These are phyloP conservation scores for Ostrea denselamellosa DNA, from an alignment of 1,140 invertebrate species.

Conservation along the genomic window DNA sequence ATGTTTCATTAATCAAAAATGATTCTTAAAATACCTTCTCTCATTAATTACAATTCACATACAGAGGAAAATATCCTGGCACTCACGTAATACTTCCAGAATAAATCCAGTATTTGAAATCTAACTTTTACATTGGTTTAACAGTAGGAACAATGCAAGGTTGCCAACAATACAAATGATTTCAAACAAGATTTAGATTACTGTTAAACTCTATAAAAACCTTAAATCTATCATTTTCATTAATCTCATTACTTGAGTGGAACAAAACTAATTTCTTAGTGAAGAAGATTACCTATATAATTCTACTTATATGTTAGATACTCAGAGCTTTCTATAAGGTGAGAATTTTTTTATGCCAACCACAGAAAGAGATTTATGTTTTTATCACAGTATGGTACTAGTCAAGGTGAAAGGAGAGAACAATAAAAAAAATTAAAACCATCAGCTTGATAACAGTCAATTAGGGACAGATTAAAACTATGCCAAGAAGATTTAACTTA, in stretches of 20 bases:
- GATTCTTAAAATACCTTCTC: background rate
- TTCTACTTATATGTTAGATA: background rate
- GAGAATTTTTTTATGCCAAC: background rate
- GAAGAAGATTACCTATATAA: conserved; percentile 7
- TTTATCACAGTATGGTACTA: background rate
- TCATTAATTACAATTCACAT: background rate
- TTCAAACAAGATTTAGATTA: conserved; percentile 38
- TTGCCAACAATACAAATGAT: conserved; percentile 29
- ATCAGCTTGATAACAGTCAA: background rate
- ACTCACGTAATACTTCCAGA: background rate
- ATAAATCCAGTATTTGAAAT: conserved; percentile 32
- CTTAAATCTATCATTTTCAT: conserved; percentile 31
- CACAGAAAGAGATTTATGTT: conserved; percentile 1
- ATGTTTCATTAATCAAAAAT: background rate
- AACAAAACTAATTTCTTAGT: conserved; percentile 39
- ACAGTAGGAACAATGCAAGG: background rate
- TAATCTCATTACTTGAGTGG: conserved; percentile 30
- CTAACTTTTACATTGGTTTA: conserved; percentile 38
- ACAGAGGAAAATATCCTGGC: background rate
- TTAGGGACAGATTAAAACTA: conserved; percentile 31
- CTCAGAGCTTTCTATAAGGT: conserved; percentile 1
- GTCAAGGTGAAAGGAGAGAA: background rate
- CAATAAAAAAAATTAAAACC: background rate
- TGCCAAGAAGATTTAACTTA: background rate
- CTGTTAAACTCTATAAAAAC: conserved; percentile 11